A percentile compares a stretch with the other conserved stretches of the same genome.
These are phyloP conservation scores for Nymphalis urticae DNA, from an alignment of 2,888 invertebrate genomes.

Conservation along the genomic window DNA sequence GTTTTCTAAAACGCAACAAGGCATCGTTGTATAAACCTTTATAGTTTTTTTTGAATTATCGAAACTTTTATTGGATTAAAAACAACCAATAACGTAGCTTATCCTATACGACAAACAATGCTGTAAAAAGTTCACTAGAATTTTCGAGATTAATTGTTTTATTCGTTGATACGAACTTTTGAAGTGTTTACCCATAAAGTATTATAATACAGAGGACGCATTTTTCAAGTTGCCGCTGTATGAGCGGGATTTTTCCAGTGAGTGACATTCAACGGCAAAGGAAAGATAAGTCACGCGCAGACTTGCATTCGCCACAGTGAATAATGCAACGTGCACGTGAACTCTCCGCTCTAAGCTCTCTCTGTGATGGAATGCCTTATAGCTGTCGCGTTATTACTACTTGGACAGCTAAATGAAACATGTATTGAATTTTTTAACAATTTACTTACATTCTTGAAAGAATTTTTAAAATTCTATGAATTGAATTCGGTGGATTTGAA, in stretches of 20 bases:
- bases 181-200: slow-evolving; percentile 18
- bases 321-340: slow-evolving; percentile 73
- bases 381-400: slow-evolving; percentile 53
- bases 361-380: slow-evolving; percentile 63
- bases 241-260: slow-evolving; percentile 54
- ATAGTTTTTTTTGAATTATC: neutral
- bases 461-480: slow-evolving; percentile 12
- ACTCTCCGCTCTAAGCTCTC: slow-evolving; percentile 37
- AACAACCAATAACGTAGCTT: slow-evolving; percentile 2
- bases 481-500: neutral
- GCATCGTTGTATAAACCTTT: neutral
- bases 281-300: slow-evolving; percentile 70
- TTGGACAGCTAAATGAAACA: slow-evolving; percentile 43
- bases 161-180: slow-evolving; percentile 4
- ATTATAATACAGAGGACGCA: slow-evolving; percentile 23
- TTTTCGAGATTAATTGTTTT: neutral
- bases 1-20: neutral
- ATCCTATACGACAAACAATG: slow-evolving; percentile 13
- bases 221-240: slow-evolving; percentile 39
- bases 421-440: slow-evolving; percentile 24
- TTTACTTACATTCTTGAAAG: slow-evolving; percentile 20
- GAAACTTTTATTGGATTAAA: slow-evolving; percentile 8
- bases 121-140: neutral
- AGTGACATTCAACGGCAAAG: slow-evolving; percentile 58
- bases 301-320: slow-evolving; percentile 73